These are phyloP conservation scores for Embiotoca jacksoni DNA, from an alignment of 2,113 vertebrate species.

Conservation along the genomic window DNA sequence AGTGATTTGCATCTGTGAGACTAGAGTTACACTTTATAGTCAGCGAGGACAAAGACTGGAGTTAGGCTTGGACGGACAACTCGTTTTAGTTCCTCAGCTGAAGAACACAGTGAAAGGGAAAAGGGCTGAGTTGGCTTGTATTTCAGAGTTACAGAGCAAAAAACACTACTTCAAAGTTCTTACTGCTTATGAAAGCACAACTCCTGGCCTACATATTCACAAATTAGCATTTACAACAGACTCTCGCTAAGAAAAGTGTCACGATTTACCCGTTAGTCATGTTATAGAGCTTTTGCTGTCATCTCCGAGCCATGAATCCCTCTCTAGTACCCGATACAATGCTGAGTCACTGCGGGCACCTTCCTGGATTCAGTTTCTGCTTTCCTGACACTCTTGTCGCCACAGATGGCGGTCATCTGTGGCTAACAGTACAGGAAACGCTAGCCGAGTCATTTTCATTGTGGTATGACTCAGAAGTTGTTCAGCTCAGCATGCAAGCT, in stretches of 20 bases:
- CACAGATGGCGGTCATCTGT: background rate
- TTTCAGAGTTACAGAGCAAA: conserved; percentile 17
- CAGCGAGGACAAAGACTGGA: conserved; percentile 59
- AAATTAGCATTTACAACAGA: background rate
- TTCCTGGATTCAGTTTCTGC: background rate
- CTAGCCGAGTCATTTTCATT: background rate
- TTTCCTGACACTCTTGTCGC: conserved; percentile 21
- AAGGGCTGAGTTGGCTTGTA: conserved; percentile 19
- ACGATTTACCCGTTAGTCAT: background rate
- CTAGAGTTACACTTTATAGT: conserved; percentile 74
- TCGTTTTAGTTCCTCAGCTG: conserved; percentile 19
- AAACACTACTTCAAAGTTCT: background rate
- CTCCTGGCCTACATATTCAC: background rate
- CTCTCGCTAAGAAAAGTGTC: too few species aligned
- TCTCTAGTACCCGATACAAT: background rate
- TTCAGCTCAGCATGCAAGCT: background rate
- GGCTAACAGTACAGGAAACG: background rate
- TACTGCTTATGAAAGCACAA: background rate
- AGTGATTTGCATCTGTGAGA: conserved; percentile 76
- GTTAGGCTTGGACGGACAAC: conserved; percentile 32
- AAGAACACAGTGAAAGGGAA: conserved; percentile 2
- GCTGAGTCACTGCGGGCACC: conserved; percentile 1
- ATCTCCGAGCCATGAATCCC: background rate
- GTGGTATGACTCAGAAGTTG: conserved; percentile 6
- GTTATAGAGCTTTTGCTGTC: background rate